Evolutionary conservation across 2,888 invertebrate genomes (phyloP), one percentile per base, ranked within the genome.

Genomic region (Palloptera scutellata): DNA sequence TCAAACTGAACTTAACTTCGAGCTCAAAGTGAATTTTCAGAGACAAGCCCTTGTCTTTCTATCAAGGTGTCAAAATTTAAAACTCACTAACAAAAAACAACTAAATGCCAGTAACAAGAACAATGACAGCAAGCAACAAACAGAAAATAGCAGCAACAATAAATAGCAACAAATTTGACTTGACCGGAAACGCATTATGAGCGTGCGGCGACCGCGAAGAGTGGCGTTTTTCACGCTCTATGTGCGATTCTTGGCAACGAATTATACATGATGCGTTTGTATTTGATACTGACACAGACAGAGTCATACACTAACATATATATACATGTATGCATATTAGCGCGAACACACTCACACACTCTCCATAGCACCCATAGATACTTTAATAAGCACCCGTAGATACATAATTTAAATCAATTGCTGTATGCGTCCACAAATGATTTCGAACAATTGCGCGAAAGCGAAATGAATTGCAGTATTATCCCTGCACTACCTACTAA

Each of bases 141-240:
- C n/a, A 59, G 3, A 59, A 43, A 30, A 30, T 30, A 30, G 30
- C 64, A 30, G 30, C 64, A 42, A 15, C 30, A 30, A 30, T 30
- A 30, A 30, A 30, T 30, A 6, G 30, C 30, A 30, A 30, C 30
- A 30, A 2, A 30, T 30, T 30, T 58, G 20, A 20, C 54, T 71
- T 64, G 71, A 75, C 77, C 79, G 79, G 80, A 79, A 81, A 76
- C 74, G 66, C 77, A 79, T 80, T 80, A 76, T 76, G 71, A 69
- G 73, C 68, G 61, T 40, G 73, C 68, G 61, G 19, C 64, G 67
- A 69, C 58, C 60, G 63, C 66, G 48, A 54, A 52, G 40, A 55
- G 41, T 30, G 60, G 65, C 55, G 65, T 66, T 77, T 74, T 79
- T 81, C 80, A 81, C 79, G 81, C 77, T 76, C 72, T 59, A 69